Evolutionary conservation across 1,140 invertebrate species (phyloP).

Genomic region (Drosophila asahinai): DNA sequence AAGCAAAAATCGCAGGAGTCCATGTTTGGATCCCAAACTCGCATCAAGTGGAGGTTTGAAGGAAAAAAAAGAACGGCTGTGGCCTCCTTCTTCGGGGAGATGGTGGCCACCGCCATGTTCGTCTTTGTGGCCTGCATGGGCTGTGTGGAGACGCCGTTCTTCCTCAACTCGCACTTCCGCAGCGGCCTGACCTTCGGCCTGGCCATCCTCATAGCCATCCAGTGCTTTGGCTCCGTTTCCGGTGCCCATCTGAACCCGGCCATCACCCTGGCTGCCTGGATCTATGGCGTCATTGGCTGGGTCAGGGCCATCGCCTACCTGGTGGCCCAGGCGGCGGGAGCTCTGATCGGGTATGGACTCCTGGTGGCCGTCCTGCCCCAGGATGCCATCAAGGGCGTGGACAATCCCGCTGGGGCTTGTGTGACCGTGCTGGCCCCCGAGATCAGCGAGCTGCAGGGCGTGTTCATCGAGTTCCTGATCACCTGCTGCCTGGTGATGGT

Average conservation of each 20-base stretch:
- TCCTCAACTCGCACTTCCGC: constrained; percentile 64
- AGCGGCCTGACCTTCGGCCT: constrained; percentile 72
- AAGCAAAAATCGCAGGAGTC: constrained; percentile 31
- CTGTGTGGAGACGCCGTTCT: constrained; percentile 84
- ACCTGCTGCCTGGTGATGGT: constrained; percentile 88
- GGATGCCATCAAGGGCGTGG: constrained; percentile 68
- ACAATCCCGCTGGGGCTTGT: constrained; percentile 86
- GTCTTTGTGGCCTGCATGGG: constrained; percentile 91
- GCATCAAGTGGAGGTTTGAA: constrained; percentile 18
- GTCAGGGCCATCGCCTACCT: constrained; percentile 90
- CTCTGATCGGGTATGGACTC: constrained; percentile 88
- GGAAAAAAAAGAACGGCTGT: constrained; percentile 13
- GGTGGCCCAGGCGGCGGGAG: constrained; percentile 90
- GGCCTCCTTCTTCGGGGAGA: constrained; percentile 86
- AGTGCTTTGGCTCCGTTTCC: constrained; percentile 92
- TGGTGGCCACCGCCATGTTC: constrained; percentile 91
- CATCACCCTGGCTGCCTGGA: constrained; percentile 90
- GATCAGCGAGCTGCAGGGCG: constrained; percentile 85
- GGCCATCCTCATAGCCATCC: constrained; percentile 84
- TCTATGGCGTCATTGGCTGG: constrained; percentile 85
- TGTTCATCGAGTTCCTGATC: constrained; percentile 87
- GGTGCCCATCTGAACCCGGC: constrained; percentile 96
- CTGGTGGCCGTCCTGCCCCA: constrained; percentile 88
- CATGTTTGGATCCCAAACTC: neutral
- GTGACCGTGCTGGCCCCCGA: constrained; percentile 86